phyloP scores from a whole-genome alignment of 2,113 vertebrate species.

The Mastomys coucha region DNA sequence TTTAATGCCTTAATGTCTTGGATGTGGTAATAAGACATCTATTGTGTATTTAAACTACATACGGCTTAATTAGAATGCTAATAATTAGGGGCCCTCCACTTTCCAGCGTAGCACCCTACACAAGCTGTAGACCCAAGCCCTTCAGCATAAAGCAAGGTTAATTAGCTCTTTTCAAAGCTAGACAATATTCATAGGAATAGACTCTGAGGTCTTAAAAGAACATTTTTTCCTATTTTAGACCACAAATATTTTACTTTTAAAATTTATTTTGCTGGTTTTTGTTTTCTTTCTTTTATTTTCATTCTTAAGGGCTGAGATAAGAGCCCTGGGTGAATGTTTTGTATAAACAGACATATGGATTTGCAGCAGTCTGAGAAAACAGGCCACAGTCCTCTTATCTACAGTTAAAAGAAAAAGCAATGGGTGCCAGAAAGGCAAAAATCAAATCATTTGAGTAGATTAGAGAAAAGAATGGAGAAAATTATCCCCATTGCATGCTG shows the following conservation, averaged over 20 bases:
- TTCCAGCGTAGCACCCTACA: neutral
- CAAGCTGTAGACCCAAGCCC: neutral
- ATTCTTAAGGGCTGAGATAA: neutral
- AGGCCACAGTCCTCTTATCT: slow-evolving; percentile 1
- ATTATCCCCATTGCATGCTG: neutral
- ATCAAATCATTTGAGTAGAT: slow-evolving; percentile 42
- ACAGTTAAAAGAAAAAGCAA: slow-evolving; percentile 35
- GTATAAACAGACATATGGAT: neutral
- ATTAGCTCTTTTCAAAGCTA: slow-evolving; percentile 41
- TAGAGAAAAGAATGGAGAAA: slow-evolving; percentile 29
- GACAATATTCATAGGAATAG: neutral
- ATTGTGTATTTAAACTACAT: slow-evolving; percentile 40
- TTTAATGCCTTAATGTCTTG: slow-evolving; percentile 26
- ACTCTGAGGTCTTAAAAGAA: neutral
- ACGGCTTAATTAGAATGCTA: slow-evolving; percentile 61
- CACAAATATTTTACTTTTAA: slow-evolving; percentile 23
- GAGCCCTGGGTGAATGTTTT: slow-evolving; percentile 41
- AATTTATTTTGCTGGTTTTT: neutral
- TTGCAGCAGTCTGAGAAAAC: slow-evolving; percentile 30
- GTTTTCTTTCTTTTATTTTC: neutral
- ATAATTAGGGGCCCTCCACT: neutral
- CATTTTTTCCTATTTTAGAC: neutral
- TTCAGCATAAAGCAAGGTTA: slow-evolving; percentile 33
- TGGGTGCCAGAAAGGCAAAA: neutral
- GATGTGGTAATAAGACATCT: neutral